phyloP scores from a whole-genome alignment of 1,140 invertebrate species.

The Brachionus manjavacas region DNA sequence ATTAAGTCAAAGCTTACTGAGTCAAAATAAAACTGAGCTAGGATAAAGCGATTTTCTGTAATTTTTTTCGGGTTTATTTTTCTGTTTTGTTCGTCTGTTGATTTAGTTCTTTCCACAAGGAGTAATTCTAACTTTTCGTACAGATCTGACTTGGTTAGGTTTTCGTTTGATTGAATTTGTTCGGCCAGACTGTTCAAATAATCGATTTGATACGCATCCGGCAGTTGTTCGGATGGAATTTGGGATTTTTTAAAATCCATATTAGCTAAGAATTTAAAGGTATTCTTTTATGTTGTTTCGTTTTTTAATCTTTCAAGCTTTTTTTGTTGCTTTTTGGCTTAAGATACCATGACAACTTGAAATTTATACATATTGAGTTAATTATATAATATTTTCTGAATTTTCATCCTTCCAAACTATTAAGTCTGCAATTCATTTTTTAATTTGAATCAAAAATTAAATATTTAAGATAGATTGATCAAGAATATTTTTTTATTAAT shows the following conservation, averaged over 20 bases:
- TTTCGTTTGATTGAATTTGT: slow-evolving; percentile 33
- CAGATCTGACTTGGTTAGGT: slow-evolving; percentile 50
- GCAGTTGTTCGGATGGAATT: background rate
- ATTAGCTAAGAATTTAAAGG: background rate
- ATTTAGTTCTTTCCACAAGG: slow-evolving; percentile 51
- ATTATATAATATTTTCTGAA: background rate
- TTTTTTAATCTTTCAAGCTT: background rate
- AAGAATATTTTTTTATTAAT: too few species aligned
- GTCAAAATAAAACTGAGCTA: slow-evolving; percentile 55
- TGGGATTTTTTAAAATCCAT: slow-evolving; percentile 9
- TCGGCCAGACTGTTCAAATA: slow-evolving; percentile 21
- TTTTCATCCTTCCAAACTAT: background rate
- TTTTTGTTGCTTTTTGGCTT: background rate
- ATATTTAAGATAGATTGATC: too few species aligned
- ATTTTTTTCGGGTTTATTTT: slow-evolving; percentile 23
- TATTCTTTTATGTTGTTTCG: background rate
- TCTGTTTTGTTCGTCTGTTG: slow-evolving; percentile 43
- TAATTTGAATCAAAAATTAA: too few species aligned
- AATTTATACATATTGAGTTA: slow-evolving; percentile 1
- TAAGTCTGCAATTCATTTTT: background rate
- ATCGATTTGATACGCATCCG: background rate
- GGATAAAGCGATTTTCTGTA: slow-evolving; percentile 48
- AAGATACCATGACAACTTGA: slow-evolving; percentile 30
- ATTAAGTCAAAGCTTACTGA: slow-evolving; percentile 47
- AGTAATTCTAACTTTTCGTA: slow-evolving; percentile 52